A percentile compares a stretch with the other conserved stretches of the same genome.
Evolutionary conservation across 2,113 vertebrate species (phyloP).

Genomic region (Corapipo altera): DNA sequence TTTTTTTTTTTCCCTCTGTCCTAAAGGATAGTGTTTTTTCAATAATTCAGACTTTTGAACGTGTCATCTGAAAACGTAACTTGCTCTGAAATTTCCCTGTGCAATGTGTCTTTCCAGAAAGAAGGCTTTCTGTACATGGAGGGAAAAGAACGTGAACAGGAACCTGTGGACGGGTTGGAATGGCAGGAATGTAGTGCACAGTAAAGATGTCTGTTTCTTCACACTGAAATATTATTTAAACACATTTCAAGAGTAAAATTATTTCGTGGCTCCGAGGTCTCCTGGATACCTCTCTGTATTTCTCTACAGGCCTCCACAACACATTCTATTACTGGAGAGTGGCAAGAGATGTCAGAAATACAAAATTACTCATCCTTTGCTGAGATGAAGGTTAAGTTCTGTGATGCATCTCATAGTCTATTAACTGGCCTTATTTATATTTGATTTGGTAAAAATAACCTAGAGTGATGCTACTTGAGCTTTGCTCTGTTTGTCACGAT

Average conservation of each 20-base stretch:
- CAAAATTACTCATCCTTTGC: neutral
- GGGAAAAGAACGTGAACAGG: slow-evolving; percentile 49
- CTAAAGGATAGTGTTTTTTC: slow-evolving; percentile 18
- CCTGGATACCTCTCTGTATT: neutral
- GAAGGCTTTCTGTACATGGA: neutral
- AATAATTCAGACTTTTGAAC: slow-evolving; percentile 23
- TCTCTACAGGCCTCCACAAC: neutral
- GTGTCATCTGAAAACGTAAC: neutral
- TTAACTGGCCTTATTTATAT: neutral
- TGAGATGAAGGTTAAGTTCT: neutral
- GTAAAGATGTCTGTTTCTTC: slow-evolving; percentile 52
- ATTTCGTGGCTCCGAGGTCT: neutral
- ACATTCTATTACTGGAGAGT: neutral
- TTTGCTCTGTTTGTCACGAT: neutral
- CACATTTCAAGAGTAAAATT: slow-evolving; percentile 20
- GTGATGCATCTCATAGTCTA: neutral
- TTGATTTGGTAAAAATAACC: neutral
- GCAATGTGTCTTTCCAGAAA: slow-evolving; percentile 28
- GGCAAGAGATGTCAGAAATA: neutral
- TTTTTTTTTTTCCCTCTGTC: neutral
- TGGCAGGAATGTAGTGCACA: slow-evolving; percentile 47
- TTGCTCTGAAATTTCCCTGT: slow-evolving; percentile 7
- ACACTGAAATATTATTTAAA: slow-evolving; percentile 51
- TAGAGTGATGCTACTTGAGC: neutral
- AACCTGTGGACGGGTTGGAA: slow-evolving; percentile 62